phyloP scores from a whole-genome alignment of 1,140 invertebrate species.

The Heliconius congener region DNA sequence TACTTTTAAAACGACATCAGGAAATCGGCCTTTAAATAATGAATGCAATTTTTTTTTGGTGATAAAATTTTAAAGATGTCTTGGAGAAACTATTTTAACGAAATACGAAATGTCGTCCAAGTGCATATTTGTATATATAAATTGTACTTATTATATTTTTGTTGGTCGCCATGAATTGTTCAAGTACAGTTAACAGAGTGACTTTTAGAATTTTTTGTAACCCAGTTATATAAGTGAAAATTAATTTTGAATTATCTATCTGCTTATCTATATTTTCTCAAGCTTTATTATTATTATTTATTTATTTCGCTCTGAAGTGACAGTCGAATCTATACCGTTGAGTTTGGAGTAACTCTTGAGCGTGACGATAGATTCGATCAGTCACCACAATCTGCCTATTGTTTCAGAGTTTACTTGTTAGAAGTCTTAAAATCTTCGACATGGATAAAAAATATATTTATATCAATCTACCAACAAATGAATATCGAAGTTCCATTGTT shows the following conservation, averaged over 20 bases:
- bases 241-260: background rate
- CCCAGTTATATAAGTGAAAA: background rate
- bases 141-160: slow-evolving; percentile 18
- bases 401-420: no score
- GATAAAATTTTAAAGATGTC: slow-evolving; percentile 39
- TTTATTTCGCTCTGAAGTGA: no score
- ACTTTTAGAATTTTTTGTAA: background rate
- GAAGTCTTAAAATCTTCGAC: no score
- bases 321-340: no score
- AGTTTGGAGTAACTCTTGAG: no score
- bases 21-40: slow-evolving; percentile 31
- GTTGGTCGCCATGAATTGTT: background rate
- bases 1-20: slow-evolving; percentile 28
- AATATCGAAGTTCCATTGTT: no score
- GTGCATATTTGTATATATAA: slow-evolving; percentile 24
- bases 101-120: slow-evolving; percentile 26
- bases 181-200: background rate
- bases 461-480: no score
- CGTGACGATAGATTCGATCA: no score
- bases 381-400: no score
- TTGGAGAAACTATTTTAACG: slow-evolving; percentile 36
- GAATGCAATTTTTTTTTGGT: slow-evolving; percentile 17
- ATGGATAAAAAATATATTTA: no score
- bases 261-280: no score
- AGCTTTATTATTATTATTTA: no score